Percentiles rank a stretch among this genome's conserved stretches.
Evolutionary conservation across 2,888 invertebrate genomes (phyloP).

Genomic region (Mythimna vitellina): DNA sequence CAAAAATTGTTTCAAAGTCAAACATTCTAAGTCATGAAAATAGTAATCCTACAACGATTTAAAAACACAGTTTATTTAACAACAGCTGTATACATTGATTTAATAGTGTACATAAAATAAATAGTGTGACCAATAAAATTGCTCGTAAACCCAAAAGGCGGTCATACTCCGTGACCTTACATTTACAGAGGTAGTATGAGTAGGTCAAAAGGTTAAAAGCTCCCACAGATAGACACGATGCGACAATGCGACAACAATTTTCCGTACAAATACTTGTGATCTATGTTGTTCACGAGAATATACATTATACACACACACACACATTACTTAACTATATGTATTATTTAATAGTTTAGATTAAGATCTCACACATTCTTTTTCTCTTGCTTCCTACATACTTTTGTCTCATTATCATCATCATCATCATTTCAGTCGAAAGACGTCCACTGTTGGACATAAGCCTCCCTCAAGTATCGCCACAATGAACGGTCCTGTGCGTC

Average conservation of each 20-base stretch:
- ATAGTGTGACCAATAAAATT: conserved; percentile 28
- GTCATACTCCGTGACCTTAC: conserved; percentile 16
- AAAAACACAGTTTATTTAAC: conserved; percentile 16
- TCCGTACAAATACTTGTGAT: no score
- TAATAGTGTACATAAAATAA: conserved; percentile 34
- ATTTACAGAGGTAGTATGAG: not conserved
- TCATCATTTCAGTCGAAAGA: no score
- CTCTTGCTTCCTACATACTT: no score
- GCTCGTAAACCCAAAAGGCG: conserved; percentile 32
- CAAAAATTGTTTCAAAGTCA: not conserved
- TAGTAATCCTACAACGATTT: not conserved
- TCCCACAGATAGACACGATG: not conserved
- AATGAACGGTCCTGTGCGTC: no score
- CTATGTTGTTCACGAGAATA: no score
- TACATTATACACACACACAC: no score
- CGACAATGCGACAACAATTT: not conserved
- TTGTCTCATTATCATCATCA: no score
- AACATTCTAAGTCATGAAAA: not conserved
- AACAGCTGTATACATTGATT: not conserved
- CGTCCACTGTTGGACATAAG: no score
- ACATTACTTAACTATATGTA: no score
- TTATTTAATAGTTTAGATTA: no score
- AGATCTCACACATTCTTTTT: no score
- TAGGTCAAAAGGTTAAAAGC: not conserved
- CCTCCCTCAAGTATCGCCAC: no score